Conservation (phyloP, 2,888 invertebrate species). For the Epistrophe grossulariae region DNA sequence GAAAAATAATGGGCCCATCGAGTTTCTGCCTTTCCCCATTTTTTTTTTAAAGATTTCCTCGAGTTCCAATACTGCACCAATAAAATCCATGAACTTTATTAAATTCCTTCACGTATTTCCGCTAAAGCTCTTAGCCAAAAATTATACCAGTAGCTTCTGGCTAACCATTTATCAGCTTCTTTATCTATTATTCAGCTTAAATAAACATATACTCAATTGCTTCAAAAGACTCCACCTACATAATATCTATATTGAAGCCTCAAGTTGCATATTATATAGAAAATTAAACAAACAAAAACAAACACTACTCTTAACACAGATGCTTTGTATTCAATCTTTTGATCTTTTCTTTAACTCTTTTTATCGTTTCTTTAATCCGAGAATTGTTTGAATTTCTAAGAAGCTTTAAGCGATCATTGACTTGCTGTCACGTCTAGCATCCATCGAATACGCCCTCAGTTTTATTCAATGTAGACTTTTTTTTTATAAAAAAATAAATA, state of each 20-base stretch:
- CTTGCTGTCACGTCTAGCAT: constrained; percentile 63
- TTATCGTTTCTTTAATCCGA: constrained; percentile 14
- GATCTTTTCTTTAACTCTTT: constrained; percentile 36
- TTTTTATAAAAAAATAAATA: constrained; percentile 34
- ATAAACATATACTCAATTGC: constrained; percentile 16
- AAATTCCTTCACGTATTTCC: background rate
- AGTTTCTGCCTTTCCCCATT: too few species aligned
- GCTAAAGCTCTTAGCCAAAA: background rate
- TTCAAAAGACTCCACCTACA: constrained; percentile 9
- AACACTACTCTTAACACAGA: background rate
- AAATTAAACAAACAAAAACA: constrained; percentile 9
- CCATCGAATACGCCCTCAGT: constrained; percentile 62
- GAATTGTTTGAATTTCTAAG: constrained; percentile 33
- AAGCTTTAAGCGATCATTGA: constrained; percentile 62
- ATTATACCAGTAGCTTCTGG: constrained; percentile 13
- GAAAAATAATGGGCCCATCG: too few species aligned
- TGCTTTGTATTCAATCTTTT: constrained; percentile 6
- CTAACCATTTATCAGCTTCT: constrained; percentile 10
- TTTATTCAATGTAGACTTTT: constrained; percentile 36
- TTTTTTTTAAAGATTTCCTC: too few species aligned
- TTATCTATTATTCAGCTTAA: constrained; percentile 1
- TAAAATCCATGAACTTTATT: background rate
- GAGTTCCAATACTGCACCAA: too few species aligned
- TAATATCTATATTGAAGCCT: background rate
- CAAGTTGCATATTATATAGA: constrained; percentile 6